Percentiles rank a stretch among this genome's conserved stretches.
phyloP scores from a whole-genome alignment of 2,888 invertebrate species.

The Watsonalla cultraria region DNA sequence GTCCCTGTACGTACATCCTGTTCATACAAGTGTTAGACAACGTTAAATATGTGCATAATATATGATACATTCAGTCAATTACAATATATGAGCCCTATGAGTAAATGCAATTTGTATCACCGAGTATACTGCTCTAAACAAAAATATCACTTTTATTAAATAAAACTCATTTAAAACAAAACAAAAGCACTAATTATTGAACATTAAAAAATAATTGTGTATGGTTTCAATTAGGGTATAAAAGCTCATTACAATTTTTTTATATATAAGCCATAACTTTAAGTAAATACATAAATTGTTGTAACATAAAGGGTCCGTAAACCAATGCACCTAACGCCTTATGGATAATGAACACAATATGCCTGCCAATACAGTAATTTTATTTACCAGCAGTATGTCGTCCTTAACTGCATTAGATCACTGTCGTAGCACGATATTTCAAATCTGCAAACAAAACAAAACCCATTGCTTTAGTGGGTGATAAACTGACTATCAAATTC shows the following conservation, averaged over 20 bases:
- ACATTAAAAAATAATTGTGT: neutral
- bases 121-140: neutral
- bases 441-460: slow-evolving; percentile 56
- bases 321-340: slow-evolving; percentile 69
- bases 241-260: slow-evolving; percentile 8
- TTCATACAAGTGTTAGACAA: neutral
- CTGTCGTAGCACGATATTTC: slow-evolving; percentile 46
- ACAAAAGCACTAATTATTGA: neutral
- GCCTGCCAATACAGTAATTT: slow-evolving; percentile 62
- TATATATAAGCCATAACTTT: slow-evolving; percentile 5
- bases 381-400: slow-evolving; percentile 70
- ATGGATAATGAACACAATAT: slow-evolving; percentile 57
- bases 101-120: neutral
- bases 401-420: slow-evolving; percentile 57
- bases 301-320: slow-evolving; percentile 34
- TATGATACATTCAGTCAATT: neutral
- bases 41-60: no score
- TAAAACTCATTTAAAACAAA: neutral
- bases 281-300: slow-evolving; percentile 15
- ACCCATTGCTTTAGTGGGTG: neutral
- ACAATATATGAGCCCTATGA: neutral
- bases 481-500: no score
- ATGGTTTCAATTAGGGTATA: neutral
- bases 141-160: neutral
- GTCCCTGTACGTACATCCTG: neutral